A percentile compares a stretch with the other conserved stretches of the same genome.
phyloP scores from a whole-genome alignment of 2,113 vertebrate genomes.

The Triplophysa siluroides region DNA sequence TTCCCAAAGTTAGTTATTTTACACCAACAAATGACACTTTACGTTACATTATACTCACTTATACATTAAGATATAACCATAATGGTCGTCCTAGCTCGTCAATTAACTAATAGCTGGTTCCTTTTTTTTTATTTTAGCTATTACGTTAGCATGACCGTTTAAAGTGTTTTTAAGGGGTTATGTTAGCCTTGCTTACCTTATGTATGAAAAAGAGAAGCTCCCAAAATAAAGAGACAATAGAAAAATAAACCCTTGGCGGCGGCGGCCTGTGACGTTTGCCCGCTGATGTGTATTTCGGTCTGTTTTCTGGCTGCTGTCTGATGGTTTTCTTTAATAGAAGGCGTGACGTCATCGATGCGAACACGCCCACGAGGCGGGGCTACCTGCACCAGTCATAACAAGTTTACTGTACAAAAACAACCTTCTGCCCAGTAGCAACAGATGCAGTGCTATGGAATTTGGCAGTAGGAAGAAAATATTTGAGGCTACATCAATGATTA shows the following conservation, averaged over 20 bases:
- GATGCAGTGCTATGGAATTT: neutral
- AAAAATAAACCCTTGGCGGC: neutral
- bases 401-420: conserved; percentile 35
- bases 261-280: conserved; percentile 26
- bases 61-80: neutral
- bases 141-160: neutral
- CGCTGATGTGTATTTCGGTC: conserved; percentile 33
- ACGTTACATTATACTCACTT: neutral
- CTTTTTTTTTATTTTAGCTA: neutral
- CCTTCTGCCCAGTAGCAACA: neutral
- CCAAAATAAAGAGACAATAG: neutral
- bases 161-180: neutral
- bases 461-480: too few relatives aligned
- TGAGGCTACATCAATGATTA: neutral
- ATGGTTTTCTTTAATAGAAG: conserved; percentile 55
- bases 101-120: neutral
- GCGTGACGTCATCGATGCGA: conserved; percentile 61
- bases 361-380: neutral
- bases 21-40: neutral
- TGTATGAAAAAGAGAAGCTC: conserved; percentile 42
- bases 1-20: conserved; percentile 2
- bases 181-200: conserved; percentile 22
- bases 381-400: neutral
- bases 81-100: neutral
- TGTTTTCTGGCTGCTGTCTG: conserved; percentile 52